These are phyloP conservation scores for Cheirogaleus medius DNA, from an alignment of 2,113 vertebrate genomes.

Conservation along the genomic window DNA sequence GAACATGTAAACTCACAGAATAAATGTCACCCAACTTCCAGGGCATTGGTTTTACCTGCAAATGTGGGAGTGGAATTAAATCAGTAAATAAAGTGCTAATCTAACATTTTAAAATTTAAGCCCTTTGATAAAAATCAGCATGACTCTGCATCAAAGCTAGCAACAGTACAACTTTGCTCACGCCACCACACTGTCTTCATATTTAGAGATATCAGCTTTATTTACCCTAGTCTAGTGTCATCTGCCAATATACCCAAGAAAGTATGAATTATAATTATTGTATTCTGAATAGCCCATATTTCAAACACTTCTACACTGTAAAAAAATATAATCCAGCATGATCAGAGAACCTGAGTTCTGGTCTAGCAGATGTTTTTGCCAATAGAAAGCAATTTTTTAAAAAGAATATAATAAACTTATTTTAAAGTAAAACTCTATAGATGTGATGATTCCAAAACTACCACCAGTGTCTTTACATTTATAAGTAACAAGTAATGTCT, in stretches of 20 bases:
- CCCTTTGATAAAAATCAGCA: not conserved
- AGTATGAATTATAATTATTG: not conserved
- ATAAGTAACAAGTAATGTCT: not conserved
- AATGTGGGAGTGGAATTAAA: not conserved
- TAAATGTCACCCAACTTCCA: not conserved
- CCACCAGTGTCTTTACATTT: not conserved
- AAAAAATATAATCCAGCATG: not conserved
- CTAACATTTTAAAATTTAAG: not conserved
- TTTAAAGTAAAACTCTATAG: conserved; percentile 1
- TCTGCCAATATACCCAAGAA: not conserved
- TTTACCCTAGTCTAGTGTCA: not conserved
- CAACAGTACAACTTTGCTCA: not conserved
- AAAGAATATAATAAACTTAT: not conserved
- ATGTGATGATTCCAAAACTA: not conserved
- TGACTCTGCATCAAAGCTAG: not conserved
- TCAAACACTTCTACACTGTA: not conserved
- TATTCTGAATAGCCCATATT: not conserved
- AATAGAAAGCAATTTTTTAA: not conserved
- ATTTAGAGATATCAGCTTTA: not conserved
- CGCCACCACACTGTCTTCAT: not conserved
- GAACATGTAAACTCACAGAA: not conserved
- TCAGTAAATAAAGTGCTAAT: not conserved
- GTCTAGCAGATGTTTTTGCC: conserved; percentile 3
- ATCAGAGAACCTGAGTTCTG: not conserved
- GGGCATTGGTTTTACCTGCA: not conserved